Conservation (phyloP, 2,113 vertebrate genomes). For the Corythaixoides concolor region DNA sequence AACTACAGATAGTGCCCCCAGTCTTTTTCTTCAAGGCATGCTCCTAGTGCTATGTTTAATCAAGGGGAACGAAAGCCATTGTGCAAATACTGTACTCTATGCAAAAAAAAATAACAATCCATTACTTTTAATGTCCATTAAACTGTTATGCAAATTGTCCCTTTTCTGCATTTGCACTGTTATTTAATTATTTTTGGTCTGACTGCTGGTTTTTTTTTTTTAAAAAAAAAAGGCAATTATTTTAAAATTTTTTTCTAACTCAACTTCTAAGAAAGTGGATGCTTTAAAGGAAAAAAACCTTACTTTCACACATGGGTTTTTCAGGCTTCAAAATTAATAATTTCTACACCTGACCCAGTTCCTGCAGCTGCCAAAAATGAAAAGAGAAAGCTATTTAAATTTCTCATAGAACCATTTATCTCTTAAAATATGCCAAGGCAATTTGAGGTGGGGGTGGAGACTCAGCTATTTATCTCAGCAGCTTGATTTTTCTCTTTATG, state of each 20-base stretch:
- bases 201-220: not conserved
- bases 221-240: not conserved
- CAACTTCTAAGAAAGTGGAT: conserved; percentile 69
- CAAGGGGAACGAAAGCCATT: not conserved
- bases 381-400: conserved; percentile 76
- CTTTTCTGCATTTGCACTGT: not conserved
- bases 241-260: not conserved
- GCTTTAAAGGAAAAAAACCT: conserved; percentile 42
- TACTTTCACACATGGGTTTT: conserved; percentile 70
- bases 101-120: not conserved
- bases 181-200: conserved; percentile 30
- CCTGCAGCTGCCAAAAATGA: conserved; percentile 71
- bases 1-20: not conserved
- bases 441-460: conserved; percentile 71
- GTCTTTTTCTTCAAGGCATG: not conserved
- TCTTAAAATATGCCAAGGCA: conserved; percentile 77
- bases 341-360: conserved; percentile 79
- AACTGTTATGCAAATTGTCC: not conserved
- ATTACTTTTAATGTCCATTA: not conserved
- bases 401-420: conserved; percentile 71
- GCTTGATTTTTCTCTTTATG: conserved; percentile 69
- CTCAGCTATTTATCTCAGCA: conserved; percentile 68
- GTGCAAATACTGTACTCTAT: not conserved
- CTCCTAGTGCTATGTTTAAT: not conserved
- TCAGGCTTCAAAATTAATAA: conserved; percentile 78